Conservation (phyloP, 2,797 vertebrate genomes). For the Pteronotus mesoamericanus region DNA sequence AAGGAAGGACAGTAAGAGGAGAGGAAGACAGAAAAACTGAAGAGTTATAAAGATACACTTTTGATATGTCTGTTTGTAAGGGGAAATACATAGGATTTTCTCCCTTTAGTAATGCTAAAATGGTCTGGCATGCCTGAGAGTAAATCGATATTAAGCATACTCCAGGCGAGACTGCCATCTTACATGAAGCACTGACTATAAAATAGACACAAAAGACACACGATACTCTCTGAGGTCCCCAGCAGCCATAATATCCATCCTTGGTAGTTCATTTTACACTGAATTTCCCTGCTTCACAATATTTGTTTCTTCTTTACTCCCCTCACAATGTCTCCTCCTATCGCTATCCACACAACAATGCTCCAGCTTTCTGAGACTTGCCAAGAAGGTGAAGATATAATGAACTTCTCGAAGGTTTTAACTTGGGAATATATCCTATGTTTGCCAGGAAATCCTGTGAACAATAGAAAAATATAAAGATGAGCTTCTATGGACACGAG, state of each 20-base stretch:
- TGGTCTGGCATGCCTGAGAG: constrained; percentile 77
- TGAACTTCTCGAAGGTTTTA: constrained; percentile 91
- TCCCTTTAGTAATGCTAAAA: constrained; percentile 74
- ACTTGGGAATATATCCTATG: constrained; percentile 87
- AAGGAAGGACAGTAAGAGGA: not conserved
- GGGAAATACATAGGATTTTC: not conserved
- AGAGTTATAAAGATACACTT: not conserved
- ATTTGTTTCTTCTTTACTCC: constrained; percentile 77
- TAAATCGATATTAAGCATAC: constrained; percentile 84
- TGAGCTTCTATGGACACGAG: constrained; percentile 80
- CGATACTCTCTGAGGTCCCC: constrained; percentile 87
- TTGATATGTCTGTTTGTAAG: not conserved
- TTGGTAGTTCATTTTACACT: constrained; percentile 93
- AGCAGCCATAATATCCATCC: constrained; percentile 92
- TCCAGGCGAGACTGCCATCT: constrained; percentile 83
- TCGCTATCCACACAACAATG: constrained; percentile 84
- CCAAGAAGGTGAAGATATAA: constrained; percentile 91
- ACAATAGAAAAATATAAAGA: constrained; percentile 85
- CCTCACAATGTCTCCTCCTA: constrained; percentile 76
- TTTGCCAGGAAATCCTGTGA: constrained; percentile 88
- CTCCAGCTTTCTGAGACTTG: constrained; percentile 87
- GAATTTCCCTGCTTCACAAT: constrained; percentile 88
- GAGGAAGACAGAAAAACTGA: not conserved
- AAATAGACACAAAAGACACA: constrained; percentile 89
- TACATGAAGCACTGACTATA: constrained; percentile 85